Conservation (phyloP, 2,113 vertebrate genomes). For the Cyprinodon variegatus region DNA sequence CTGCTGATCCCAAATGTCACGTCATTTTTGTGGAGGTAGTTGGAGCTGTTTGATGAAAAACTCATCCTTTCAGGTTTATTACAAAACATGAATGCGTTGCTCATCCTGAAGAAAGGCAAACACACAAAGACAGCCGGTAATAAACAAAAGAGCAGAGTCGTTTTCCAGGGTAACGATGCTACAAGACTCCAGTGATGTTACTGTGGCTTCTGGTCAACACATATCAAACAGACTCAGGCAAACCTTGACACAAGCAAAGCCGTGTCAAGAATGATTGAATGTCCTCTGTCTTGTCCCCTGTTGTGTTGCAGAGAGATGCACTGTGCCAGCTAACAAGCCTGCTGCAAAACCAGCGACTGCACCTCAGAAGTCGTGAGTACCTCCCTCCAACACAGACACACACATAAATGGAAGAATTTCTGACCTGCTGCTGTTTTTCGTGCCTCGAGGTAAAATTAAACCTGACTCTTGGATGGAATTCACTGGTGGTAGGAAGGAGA, state of each 20-base stretch:
- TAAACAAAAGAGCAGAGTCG: constrained; percentile 22
- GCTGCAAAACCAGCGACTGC: constrained; percentile 86
- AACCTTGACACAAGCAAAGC: constrained; percentile 31
- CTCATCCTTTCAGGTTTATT: constrained; percentile 11
- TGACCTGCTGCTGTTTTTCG: constrained; percentile 44
- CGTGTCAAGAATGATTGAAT: constrained; percentile 33
- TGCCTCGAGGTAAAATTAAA: constrained; percentile 70
- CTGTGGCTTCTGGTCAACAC: constrained; percentile 44
- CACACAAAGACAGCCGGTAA: constrained; percentile 6
- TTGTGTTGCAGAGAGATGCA: constrained; percentile 91
- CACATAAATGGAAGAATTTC: constrained; percentile 28
- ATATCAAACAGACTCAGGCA: constrained; percentile 21
- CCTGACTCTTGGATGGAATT: constrained; percentile 65
- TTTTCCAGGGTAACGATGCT: constrained; percentile 30
- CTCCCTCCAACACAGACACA: constrained; percentile 14
- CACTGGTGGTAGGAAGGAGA: constrained; percentile 48
- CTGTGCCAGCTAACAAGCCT: constrained; percentile 88
- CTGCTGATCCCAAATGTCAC: constrained; percentile 5
- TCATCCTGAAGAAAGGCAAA: constrained; percentile 20
- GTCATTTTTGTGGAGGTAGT: constrained; percentile 2
- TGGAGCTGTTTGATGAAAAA: constrained; percentile 17
- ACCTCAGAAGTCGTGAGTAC: constrained; percentile 92
- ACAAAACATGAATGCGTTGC: constrained; percentile 14
- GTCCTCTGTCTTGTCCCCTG: constrained; percentile 55
- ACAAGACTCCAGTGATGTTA: constrained; percentile 26